Evolutionary conservation across 2,888 invertebrate species (phyloP), one percentile per base, ranked within the genome.

Genomic region (Marronus borbonicus): DNA sequence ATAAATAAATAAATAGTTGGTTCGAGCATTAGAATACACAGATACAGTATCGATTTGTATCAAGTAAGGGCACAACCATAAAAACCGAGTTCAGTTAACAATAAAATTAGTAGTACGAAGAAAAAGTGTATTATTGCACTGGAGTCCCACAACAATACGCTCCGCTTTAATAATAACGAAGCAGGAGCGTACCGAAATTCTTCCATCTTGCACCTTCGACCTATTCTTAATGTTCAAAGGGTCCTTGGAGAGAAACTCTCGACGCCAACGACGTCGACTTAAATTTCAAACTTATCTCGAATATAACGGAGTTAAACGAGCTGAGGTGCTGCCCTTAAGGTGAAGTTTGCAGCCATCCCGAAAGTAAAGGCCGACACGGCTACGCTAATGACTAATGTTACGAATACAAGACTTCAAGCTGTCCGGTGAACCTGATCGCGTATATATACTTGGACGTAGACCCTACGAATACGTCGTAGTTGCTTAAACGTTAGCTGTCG

Each of bases 331-430:
- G 44, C 52, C 52, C 52, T n/a, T 12, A 24, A 60, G 60, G 60
- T 60, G 60, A 60, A 60, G 60, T 60, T 60, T 60, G 28, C 4
- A 60, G 28, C 24, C 60, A 60, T 60, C 60, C 14, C 60, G 52
- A 52, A 52, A 52, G 17, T 20, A 60, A 66, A 66, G 28, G 20
- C 66, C 44, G 44, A 39, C 66, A 20, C 17, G n/a, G 20, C 36
- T 39, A 44, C 20, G 39, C 39, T 65, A 66, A 66, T 66, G 66
- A 66, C 39, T 44, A 66, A 66, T 39, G 44, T 39, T 44, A 39
- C 66, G 66, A 66, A 66, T 66, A 66, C 44, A 39, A 44, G 36
- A 44, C 24, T 66, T 36, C 36, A 31, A 31, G 62, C 62, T 62
- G 62, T 62, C 62, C 62, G 62, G 28, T 10, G 24, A 62, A 62